phyloP scores from a whole-genome alignment of 2,888 invertebrate species.

The Syritta pipiens region DNA sequence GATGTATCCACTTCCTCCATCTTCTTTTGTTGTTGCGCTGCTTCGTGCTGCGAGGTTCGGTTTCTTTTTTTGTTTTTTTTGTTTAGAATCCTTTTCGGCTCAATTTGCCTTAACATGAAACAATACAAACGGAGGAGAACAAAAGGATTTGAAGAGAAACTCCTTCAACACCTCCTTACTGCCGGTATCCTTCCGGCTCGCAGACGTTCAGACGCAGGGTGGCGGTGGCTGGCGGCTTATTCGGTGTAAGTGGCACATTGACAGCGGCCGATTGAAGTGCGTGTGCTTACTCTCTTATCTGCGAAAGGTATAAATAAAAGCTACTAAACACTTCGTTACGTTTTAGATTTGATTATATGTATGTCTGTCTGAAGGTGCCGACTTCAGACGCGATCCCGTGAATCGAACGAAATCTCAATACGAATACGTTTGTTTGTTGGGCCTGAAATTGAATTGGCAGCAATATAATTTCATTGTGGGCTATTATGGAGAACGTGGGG shows the following conservation, averaged over 20 bases:
- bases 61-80: too few species aligned
- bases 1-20: slow-evolving; percentile 37
- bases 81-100: not conserved
- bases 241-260: slow-evolving; percentile 24
- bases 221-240: too few species aligned
- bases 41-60: too few species aligned
- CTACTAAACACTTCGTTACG: slow-evolving; percentile 58
- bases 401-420: slow-evolving; percentile 8
- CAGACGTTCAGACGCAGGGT: too few species aligned
- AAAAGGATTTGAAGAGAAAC: slow-evolving; percentile 7
- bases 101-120: slow-evolving; percentile 38
- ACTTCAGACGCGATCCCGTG: not conserved
- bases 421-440: slow-evolving; percentile 27
- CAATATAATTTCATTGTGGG: slow-evolving; percentile 53
- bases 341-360: slow-evolving; percentile 57
- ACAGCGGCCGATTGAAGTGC: slow-evolving; percentile 12
- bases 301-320: slow-evolving; percentile 49
- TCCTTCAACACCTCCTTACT: too few species aligned
- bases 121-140: slow-evolving; percentile 25
- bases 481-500: slow-evolving; percentile 7
- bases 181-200: too few species aligned
- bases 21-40: not conserved
- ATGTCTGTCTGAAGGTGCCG: slow-evolving; percentile 20
- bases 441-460: slow-evolving; percentile 51
- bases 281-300: slow-evolving; percentile 31